Evolutionary conservation across 2,797 vertebrate genomes (phyloP).

Genomic region (Premnoplex brunnescens): DNA sequence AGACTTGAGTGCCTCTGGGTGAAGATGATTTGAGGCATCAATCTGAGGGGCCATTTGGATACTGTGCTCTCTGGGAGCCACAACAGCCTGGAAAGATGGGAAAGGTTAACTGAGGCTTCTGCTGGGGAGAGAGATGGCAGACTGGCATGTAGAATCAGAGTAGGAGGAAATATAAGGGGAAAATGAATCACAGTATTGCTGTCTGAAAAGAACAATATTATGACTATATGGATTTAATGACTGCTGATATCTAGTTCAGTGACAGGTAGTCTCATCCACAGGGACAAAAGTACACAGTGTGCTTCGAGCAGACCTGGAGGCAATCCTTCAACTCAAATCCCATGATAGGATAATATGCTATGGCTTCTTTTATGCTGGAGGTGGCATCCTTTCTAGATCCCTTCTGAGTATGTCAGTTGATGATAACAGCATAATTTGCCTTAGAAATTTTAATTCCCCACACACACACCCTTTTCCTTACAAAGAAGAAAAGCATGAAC

Average conservation of each 20-base stretch:
- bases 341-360: constrained; percentile 61
- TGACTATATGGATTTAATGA: constrained; percentile 22
- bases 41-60: accelerated
- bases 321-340: constrained; percentile 45
- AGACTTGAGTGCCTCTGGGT: neutral
- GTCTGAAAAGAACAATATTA: constrained; percentile 49
- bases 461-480: constrained; percentile 26
- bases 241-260: constrained; percentile 11
- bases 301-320: constrained; percentile 48
- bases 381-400: constrained; percentile 53
- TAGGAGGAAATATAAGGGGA: neutral
- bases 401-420: constrained; percentile 61
- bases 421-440: constrained; percentile 70
- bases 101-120: constrained; percentile 41
- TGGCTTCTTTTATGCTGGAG: constrained; percentile 47
- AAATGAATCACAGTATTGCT: constrained; percentile 32
- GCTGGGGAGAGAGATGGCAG: neutral
- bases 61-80: neutral
- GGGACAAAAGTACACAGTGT: constrained; percentile 46
- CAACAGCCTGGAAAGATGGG: neutral
- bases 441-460: constrained; percentile 57
- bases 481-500: constrained; percentile 17
- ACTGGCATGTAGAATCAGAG: neutral
- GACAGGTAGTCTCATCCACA: constrained; percentile 38
- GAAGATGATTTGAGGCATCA: neutral